Base-by-base conservation (phyloP, 2,113 vertebrate species). In the Ancistrus triradiatus region DNA sequence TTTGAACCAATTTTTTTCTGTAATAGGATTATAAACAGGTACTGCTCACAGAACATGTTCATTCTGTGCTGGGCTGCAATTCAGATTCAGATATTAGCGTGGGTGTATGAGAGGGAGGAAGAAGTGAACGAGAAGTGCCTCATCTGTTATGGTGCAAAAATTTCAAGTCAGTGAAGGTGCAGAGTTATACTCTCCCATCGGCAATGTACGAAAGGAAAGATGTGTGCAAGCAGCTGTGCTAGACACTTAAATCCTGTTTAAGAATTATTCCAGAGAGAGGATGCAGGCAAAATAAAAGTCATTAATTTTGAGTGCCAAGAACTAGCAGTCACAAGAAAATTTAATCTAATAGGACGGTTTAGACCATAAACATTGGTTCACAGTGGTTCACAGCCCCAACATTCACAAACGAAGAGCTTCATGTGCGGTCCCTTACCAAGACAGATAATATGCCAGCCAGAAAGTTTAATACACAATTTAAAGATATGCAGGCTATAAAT, bases 71-170 rank as follows among this genome's bases (percentile, higher is more conserved):
- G 51, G 44, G 35, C 46, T 67, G 55, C 8, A 4, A 50, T 24
- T 44, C 44, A 63, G 24, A 55, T 28, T 61, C 5, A 11, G 22
- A 31, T 56, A 49, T 62, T 53, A 15, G 14, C 40, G 24, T 58
- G 51, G 25, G 21, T 33, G 21, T 63, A 22, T 38, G 27, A 33
- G 47, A 44, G 55, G 10, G 19, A 59, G 35, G 22, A 53, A 27
- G 19, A 56, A 52, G 48, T 19, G 24, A 47, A 18, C 17, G 24
- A 8, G 25, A 48, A 43, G 1, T 17, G 15, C 17, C 43, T 70
- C 58, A 66, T 56, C 66, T 66, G 63, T 38, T 50, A 57, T 33
- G 18, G 48, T 37, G 62, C 17, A 28, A 62, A 61, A 51, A 69
- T 44, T 64, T 60, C 21, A n/a, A 56, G 49, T 25, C 31, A 42